Conservation (phyloP, 2,888 invertebrate species). For the Leptura quadrifasciata region DNA sequence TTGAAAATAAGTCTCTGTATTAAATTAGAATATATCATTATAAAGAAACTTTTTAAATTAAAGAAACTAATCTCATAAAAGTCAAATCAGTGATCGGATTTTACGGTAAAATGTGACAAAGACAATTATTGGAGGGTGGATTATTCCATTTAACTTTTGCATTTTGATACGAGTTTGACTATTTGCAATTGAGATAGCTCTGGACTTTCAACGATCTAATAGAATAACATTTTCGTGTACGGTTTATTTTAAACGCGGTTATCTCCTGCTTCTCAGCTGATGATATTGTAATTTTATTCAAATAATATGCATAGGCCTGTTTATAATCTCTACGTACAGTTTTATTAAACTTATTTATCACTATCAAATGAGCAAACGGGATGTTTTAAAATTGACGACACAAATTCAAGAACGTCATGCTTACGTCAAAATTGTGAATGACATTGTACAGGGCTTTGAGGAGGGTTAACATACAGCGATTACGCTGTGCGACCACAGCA, state of each 20-base stretch:
- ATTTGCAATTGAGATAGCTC: slow-evolving; percentile 1
- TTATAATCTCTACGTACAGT: too few species aligned
- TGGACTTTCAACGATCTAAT: background rate
- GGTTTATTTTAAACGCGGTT: background rate
- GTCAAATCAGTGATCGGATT: background rate
- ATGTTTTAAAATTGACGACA: too few species aligned
- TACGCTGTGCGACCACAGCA: too few species aligned
- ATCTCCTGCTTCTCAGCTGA: background rate
- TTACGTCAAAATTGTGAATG: too few species aligned
- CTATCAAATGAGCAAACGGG: too few species aligned
- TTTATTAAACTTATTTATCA: too few species aligned
- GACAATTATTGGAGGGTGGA: background rate
- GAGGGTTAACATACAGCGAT: too few species aligned
- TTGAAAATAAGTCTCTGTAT: too few species aligned
- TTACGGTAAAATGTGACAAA: background rate
- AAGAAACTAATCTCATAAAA: background rate
- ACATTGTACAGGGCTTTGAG: too few species aligned
- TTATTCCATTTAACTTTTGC: background rate
- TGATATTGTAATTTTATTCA: background rate
- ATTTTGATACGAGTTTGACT: background rate
- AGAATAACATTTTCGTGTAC: background rate
- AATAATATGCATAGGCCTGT: too few species aligned
- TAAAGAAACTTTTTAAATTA: background rate
- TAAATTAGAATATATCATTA: too few species aligned
- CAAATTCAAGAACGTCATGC: too few species aligned